Evolutionary conservation across 2,888 invertebrate genomes (phyloP).

Genomic region (Lymantria monacha): DNA sequence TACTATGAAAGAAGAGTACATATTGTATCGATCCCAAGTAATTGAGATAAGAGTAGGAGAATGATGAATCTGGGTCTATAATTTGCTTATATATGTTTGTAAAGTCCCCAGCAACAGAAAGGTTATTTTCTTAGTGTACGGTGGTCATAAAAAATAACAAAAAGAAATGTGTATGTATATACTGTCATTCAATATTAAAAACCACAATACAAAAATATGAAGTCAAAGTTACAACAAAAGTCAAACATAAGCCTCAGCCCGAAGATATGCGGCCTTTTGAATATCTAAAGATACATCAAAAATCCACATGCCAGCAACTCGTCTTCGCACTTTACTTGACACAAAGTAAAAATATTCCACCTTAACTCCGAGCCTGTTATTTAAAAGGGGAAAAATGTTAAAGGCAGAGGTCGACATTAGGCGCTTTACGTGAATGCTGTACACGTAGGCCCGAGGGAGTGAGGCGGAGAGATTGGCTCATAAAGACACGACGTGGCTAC

Average conservation of each 20-base stretch:
- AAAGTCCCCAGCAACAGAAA: too few relatives aligned
- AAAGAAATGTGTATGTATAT: too few relatives aligned
- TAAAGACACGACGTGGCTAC: slow-evolving; percentile 54
- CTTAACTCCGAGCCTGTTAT: slow-evolving; percentile 22
- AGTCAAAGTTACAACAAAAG: slow-evolving; percentile 8
- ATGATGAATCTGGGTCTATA: too few relatives aligned
- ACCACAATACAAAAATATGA: neutral
- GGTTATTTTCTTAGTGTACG: too few relatives aligned
- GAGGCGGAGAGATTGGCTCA: slow-evolving; percentile 43
- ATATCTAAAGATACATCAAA: slow-evolving; percentile 22
- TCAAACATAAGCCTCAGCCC: slow-evolving; percentile 15
- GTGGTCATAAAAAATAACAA: too few relatives aligned
- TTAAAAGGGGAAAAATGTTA: slow-evolving; percentile 27
- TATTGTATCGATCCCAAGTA: too few relatives aligned
- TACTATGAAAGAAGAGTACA: too few relatives aligned
- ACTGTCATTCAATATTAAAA: too few relatives aligned
- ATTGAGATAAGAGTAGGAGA: too few relatives aligned
- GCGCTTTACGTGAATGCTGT: slow-evolving; percentile 37
- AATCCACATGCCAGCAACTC: slow-evolving; percentile 17
- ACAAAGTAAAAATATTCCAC: slow-evolving; percentile 31
- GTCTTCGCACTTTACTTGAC: slow-evolving; percentile 22
- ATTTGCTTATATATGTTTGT: too few relatives aligned
- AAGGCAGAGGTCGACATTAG: slow-evolving; percentile 21
- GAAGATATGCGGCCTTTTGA: slow-evolving; percentile 16
- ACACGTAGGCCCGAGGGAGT: slow-evolving; percentile 38